phyloP scores from a whole-genome alignment of 2,113 vertebrate species.

The Scomber colias region DNA sequence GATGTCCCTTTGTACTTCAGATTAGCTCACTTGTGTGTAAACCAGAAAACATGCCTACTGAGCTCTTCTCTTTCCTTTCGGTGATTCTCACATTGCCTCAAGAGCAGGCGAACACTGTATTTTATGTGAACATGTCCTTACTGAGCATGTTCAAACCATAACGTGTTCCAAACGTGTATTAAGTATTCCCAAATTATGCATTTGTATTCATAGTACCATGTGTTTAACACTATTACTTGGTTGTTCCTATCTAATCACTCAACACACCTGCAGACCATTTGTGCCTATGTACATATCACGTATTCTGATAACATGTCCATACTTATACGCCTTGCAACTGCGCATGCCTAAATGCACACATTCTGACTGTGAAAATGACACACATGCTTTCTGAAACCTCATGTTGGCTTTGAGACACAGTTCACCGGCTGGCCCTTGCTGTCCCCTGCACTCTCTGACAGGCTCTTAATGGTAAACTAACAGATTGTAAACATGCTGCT shows the following conservation, averaged over 20 bases:
- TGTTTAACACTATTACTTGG: slow-evolving; percentile 24
- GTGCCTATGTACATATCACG: slow-evolving; percentile 15
- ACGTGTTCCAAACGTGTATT: neutral
- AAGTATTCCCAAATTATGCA: slow-evolving; percentile 9
- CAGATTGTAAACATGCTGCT: slow-evolving; percentile 99
- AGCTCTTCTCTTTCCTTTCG: neutral
- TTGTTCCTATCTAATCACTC: slow-evolving; percentile 6
- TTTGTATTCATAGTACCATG: slow-evolving; percentile 10
- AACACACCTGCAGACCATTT: slow-evolving; percentile 31
- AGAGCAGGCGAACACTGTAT: neutral
- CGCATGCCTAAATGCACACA: slow-evolving; percentile 43
- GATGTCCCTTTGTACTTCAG: too few relatives aligned
- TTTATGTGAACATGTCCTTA: neutral
- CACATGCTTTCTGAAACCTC: slow-evolving; percentile 46
- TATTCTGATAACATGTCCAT: slow-evolving; percentile 38
- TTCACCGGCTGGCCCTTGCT: slow-evolving; percentile 86
- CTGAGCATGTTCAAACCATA: neutral
- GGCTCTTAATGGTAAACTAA: slow-evolving; percentile 99
- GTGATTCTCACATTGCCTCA: neutral
- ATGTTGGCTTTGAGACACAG: slow-evolving; percentile 71
- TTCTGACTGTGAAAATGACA: slow-evolving; percentile 13
- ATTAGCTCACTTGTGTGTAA: neutral
- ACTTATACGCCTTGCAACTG: slow-evolving; percentile 7
- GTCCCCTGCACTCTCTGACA: slow-evolving; percentile 93
- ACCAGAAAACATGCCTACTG: neutral